Evolutionary conservation across 2,888 invertebrate species (phyloP).

Genomic region (Melinopterus prodromus): DNA sequence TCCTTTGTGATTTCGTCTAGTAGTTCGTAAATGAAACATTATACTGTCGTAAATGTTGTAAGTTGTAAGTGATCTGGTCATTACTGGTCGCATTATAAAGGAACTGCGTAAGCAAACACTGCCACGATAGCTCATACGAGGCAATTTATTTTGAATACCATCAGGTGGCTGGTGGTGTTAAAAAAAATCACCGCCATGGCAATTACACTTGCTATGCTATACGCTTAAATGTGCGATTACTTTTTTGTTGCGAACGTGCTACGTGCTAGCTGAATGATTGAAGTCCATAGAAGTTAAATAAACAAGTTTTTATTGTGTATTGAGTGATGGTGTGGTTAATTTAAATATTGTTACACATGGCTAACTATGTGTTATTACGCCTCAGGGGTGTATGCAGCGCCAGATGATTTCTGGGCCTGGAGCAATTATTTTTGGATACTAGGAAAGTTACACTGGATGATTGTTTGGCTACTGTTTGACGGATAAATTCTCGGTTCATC

Average conservation of each 20-base stretch:
- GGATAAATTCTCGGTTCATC: no score
- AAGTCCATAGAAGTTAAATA: background rate
- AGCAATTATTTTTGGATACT: background rate
- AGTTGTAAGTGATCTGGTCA: background rate
- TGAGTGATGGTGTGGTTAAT: constrained; percentile 21
- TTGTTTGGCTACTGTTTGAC: no score
- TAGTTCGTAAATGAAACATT: background rate
- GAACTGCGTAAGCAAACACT: background rate
- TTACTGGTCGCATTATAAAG: background rate
- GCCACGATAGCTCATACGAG: background rate
- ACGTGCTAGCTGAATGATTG: background rate
- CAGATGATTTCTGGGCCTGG: background rate
- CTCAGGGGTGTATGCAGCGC: background rate
- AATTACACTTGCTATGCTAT: background rate
- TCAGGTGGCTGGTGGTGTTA: background rate
- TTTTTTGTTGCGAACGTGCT: background rate
- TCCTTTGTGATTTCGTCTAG: background rate
- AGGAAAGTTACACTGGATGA: no score
- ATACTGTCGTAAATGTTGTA: constrained; percentile 4
- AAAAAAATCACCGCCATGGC: background rate
- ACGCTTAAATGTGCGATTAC: background rate
- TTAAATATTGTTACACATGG: constrained; percentile 21
- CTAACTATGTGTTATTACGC: background rate
- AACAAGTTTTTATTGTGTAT: background rate
- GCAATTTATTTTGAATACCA: background rate